Evolutionary conservation across 2,113 vertebrate species (phyloP), one percentile per base, ranked within the genome.

Genomic region (Ailurus styani): DNA sequence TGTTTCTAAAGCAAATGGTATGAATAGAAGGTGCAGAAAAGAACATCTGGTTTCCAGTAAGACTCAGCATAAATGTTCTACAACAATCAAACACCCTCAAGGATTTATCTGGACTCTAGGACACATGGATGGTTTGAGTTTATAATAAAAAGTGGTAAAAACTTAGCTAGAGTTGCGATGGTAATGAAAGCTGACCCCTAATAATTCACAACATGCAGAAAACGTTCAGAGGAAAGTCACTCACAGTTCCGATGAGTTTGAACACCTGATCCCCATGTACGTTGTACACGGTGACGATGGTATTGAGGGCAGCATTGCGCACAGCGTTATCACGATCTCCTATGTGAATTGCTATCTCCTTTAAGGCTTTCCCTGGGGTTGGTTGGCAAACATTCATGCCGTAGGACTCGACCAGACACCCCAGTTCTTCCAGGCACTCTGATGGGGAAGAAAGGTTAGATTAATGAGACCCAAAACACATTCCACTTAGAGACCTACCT

Each of bases 351-450:
- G 99, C 99, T 64, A 99, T 99, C 96, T 99, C 99, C 98, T 99
- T 99, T 91, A 99, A 99, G 94, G 99, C 99, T 98, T 99, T 99
- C 81, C 99, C 99, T 6, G 99, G 99, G 54, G 99, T 99, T 50
- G 99, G 99, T 64, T 99, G 99, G 97, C 99, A 99, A 6, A 99
- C 99, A 73, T 99, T 99, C 99, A 99, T 99, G 82, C 99, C 99
- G 11, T 99, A 99, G 0, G 99, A 99, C 95, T 99, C 99, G 12
- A 99, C 99, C 92, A 99, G 98, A 98, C 99, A 99, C 21, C 99
- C 99, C 81, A 99, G 98, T 97, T 99, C 99, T 98, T 99, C 99
- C 91, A 99, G 99, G 98, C 99, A 99, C 97, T 99, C 99, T 99
- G 97, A 89, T 95, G n/a, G 85, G 96, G 90, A 12, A 96, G 47